Evolutionary conservation across 2,113 vertebrate species (phyloP).

Genomic region (Scolopax mira): DNA sequence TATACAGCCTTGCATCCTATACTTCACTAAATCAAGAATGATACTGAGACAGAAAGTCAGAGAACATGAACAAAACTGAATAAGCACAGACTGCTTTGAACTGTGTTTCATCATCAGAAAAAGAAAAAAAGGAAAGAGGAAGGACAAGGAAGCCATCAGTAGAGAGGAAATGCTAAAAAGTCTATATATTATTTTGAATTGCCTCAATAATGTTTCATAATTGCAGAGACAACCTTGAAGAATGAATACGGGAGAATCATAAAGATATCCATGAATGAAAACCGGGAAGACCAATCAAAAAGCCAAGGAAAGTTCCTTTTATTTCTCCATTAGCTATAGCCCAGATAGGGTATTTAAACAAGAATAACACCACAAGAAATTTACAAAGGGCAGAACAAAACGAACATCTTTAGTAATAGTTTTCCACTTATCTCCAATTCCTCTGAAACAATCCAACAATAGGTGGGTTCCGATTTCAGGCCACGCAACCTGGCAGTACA

Average conservation of each 20-base stretch:
- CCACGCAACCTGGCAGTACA: not conserved
- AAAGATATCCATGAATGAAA: slow-evolving; percentile 66
- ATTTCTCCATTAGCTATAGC: slow-evolving; percentile 44
- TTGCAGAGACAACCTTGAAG: slow-evolving; percentile 72
- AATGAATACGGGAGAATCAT: slow-evolving; percentile 67
- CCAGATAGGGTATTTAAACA: slow-evolving; percentile 36
- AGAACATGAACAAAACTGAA: slow-evolving; percentile 26
- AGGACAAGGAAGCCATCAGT: slow-evolving; percentile 70
- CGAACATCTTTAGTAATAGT: not conserved
- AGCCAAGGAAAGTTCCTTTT: slow-evolving; percentile 24
- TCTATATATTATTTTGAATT: slow-evolving; percentile 78
- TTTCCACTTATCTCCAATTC: slow-evolving; percentile 16
- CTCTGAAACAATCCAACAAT: not conserved
- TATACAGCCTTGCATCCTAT: not conserved
- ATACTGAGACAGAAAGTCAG: not conserved
- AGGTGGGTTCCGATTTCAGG: slow-evolving; percentile 5
- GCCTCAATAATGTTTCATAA: slow-evolving; percentile 71
- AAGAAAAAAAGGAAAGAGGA: slow-evolving; percentile 6
- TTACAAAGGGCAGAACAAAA: slow-evolving; percentile 19
- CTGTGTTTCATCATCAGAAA: not conserved
- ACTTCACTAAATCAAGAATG: slow-evolving; percentile 21
- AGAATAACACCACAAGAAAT: slow-evolving; percentile 40
- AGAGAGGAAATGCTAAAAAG: slow-evolving; percentile 72
- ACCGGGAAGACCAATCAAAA: slow-evolving; percentile 65
- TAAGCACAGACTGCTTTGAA: not conserved